Evolutionary conservation across 2,113 vertebrate genomes (phyloP).

Genomic region (Apodemus sylvaticus): DNA sequence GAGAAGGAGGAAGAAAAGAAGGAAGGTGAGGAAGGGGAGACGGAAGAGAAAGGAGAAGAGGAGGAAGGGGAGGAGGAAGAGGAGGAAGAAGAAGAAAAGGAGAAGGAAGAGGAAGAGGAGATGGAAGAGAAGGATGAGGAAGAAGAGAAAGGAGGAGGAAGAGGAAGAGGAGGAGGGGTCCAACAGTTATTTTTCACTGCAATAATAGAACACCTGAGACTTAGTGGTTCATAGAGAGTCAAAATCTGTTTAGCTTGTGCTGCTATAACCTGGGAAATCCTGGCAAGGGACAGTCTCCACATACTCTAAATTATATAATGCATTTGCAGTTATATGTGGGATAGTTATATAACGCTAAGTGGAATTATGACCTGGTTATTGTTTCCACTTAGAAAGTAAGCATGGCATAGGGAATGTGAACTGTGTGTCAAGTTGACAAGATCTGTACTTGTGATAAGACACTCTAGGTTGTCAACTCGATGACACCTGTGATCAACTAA

Average conservation of each 20-base stretch:
- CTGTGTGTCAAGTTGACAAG: not conserved
- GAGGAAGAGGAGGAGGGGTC: not conserved
- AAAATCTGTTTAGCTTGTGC: not conserved
- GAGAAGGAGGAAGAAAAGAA: no score
- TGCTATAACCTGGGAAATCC: not conserved
- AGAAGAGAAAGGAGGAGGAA: not conserved
- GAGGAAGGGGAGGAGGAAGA: no score
- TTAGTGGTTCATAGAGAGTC: not conserved
- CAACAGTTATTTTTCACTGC: not conserved
- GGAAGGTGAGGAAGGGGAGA: no score
- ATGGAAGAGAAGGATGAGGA: no score
- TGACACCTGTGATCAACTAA: not conserved
- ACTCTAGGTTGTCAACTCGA: not conserved
- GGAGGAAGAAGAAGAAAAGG: no score
- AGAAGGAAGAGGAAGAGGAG: no score
- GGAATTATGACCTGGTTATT: not conserved
- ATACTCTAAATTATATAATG: not conserved
- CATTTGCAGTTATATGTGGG: not conserved
- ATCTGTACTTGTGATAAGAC: not conserved
- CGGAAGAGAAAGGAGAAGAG: no score
- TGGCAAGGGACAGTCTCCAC: not conserved
- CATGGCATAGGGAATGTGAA: not conserved
- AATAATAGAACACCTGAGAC: not conserved
- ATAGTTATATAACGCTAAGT: not conserved
- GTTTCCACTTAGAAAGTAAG: not conserved